Evolutionary conservation across 2,888 invertebrate genomes (phyloP), one percentile per base, ranked within the genome.

Genomic region (Eudasyphora cyanicolor): DNA sequence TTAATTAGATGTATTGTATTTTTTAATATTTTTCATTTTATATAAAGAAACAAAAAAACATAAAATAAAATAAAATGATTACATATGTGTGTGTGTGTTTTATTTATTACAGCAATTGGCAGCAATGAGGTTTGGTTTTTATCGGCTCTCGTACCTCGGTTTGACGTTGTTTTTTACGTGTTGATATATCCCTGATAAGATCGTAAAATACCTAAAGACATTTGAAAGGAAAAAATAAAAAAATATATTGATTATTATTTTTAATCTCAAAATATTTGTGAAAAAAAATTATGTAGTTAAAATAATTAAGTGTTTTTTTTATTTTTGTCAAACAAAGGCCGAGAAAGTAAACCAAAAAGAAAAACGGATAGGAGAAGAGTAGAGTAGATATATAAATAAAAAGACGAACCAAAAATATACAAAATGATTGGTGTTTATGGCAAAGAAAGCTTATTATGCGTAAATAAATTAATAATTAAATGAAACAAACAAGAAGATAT

Each of bases 161-260:
- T 88, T 91, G 91, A 89, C 92, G 92, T 88, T 90, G 91, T 89
- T 92, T 92, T 88, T 92, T 92, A 87, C 91, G 92, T 88, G 91
- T 90, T 89, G 92, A 91, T 87, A 92, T 92, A 89, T 92, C 92
- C 90, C 91, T 92, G 91, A 92, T 92, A 87, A 92, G 91, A 90
- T 92, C 92, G 88, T 91, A 92, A 91, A 92, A 92, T 88, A 92
- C 92, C 92, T 92, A 83, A 84, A 78, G 14, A 51, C 49, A n/a
- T 19, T 62, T 14, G 24, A 60, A 57, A 79, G n/a, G 76, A 21
- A 12, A 75, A n/a, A 73, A 67, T 67, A 29, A 4, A 42, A 32
- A 75, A 82, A 45, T 35, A 75, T 42, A 76, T 73, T 79, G 80
- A 71, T 60, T 54, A 82, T 45, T 45, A 45, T 45, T 38, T 12